A percentile compares a stretch with the other conserved stretches of the same genome.
These are phyloP conservation scores for Platycnemis pennipes DNA, from an alignment of 2,888 invertebrate genomes.

Conservation along the genomic window DNA sequence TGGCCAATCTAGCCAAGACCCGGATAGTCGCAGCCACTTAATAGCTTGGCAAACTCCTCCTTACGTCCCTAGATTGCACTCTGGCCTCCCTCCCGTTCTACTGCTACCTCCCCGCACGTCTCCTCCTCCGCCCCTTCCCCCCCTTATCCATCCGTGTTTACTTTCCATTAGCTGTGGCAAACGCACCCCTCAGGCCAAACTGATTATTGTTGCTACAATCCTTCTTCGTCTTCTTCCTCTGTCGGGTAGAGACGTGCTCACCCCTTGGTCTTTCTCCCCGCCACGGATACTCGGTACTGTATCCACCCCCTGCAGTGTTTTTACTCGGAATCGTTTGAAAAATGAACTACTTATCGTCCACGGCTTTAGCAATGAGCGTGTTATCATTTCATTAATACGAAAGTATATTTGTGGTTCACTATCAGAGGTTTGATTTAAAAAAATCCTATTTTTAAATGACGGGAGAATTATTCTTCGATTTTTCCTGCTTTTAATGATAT, in stretches of 20 bases:
- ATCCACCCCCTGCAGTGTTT: too few species aligned
- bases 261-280: too few species aligned
- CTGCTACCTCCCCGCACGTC: not conserved
- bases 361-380: too few species aligned
- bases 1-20: not conserved
- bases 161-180: not conserved
- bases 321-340: too few species aligned
- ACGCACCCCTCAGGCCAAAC: not conserved
- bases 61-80: not conserved
- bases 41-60: conserved; percentile 27
- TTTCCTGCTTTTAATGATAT: too few species aligned
- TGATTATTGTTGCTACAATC: not conserved
- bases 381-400: too few species aligned
- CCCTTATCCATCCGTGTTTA: not conserved
- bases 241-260: not conserved
- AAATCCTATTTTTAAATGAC: too few species aligned
- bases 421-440: too few species aligned
- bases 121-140: not conserved
- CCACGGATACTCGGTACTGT: too few species aligned
- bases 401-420: too few species aligned
- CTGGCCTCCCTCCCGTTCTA: not conserved
- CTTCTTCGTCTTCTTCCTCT: not conserved
- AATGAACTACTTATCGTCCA: too few species aligned
- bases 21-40: not conserved
- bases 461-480: too few species aligned